phyloP scores from a whole-genome alignment of 92 coral and sea anemone species.

The Porites cylindrica region DNA sequence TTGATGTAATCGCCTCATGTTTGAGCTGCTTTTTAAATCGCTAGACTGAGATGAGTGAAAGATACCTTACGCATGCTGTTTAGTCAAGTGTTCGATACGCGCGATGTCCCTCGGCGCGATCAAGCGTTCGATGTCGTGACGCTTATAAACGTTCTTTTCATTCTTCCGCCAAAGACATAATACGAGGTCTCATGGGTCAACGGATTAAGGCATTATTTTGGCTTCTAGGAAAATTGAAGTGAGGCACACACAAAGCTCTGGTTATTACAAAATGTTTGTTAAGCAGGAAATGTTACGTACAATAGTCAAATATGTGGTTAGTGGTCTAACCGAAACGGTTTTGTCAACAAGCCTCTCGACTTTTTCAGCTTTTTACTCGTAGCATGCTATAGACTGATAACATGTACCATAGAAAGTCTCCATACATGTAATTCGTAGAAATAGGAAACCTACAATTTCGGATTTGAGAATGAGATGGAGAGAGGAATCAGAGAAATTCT shows the following conservation, averaged over 20 bases:
- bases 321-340: not conserved
- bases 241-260: not conserved
- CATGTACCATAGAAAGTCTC: not conserved
- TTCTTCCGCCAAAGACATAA: not conserved
- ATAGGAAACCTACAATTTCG: no score
- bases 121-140: slow-evolving; percentile 34
- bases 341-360: slow-evolving; percentile 2
- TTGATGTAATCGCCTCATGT: not conserved
- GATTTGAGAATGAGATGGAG: no score
- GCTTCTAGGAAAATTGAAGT: not conserved
- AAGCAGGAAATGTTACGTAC: not conserved
- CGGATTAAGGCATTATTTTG: not conserved
- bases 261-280: not conserved
- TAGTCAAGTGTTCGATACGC: not conserved
- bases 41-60: not conserved
- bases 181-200: not conserved
- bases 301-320: not conserved
- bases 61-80: not conserved
- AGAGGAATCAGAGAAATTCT: no score
- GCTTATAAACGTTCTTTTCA: not conserved
- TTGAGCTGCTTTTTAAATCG: not conserved
- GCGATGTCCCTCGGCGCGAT: not conserved
- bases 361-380: not conserved
- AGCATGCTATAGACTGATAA: not conserved
- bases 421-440: no score